Evolutionary conservation across 2,797 vertebrate species (phyloP), one percentile per base, ranked within the genome.

Genomic region (Gorsachius magnificus): DNA sequence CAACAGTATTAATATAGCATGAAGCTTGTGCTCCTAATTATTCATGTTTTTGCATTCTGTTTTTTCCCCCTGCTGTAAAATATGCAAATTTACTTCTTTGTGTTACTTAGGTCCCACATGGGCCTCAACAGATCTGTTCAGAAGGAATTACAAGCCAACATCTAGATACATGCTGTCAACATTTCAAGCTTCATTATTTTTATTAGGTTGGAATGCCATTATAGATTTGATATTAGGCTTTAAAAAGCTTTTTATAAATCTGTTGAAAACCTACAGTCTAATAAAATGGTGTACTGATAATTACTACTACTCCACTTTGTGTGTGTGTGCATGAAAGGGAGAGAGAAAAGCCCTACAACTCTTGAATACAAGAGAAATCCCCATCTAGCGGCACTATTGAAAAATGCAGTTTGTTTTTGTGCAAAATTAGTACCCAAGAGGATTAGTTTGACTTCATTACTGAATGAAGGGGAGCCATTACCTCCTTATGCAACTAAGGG

Each of bases 321-420:
- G 25, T 25, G 38, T 43, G 20, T 17, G 13, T 24, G 31, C 13
- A 9, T 57, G 87, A 92, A 95, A 78, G 63, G 50, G 60, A 70
- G 45, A 80, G 82, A 90, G 91, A 88, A 95, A 87, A 94, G 84
- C 88, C 80, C 84, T 93, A 10, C 9, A 89, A 69, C 81, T 92
- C 61, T 11, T 31, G 96, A 97, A 88, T 74, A 91, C 90, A 96
- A 95, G 94, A 96, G 94, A 97, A 98, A 96, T 93, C 97, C 97
- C 98, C 98, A 97, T 97, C 98, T 98, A 98, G 98, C 0, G 98
- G 97, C 90, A 80, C 76, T 89, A 86, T 48, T 81, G 97, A 96
- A 97, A 97, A 98, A 57, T 56, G 89, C 98, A 98, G 94, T 96
- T 98, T 98, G 98, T 98, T 98, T 98, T 98, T 98, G 92, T 98